A percentile compares a stretch with the other conserved stretches of the same genome.
Conservation (phyloP, 1,140 invertebrate species). For the Bombus picipes region DNA sequence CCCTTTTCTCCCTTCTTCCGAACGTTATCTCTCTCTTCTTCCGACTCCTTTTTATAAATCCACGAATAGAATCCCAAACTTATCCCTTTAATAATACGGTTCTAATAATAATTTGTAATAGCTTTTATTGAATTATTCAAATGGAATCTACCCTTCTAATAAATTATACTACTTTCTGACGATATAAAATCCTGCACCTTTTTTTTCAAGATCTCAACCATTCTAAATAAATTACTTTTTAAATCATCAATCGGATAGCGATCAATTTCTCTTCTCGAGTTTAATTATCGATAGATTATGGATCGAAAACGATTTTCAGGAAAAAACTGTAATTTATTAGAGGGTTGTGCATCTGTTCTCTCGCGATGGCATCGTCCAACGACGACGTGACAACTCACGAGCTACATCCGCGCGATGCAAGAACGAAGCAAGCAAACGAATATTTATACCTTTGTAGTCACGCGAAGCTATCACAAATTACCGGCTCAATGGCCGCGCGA, state of each 20-base stretch:
- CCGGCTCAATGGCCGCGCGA: conserved; percentile 12
- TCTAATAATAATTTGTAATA: background rate
- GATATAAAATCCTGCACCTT: no score
- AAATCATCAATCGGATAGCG: no score
- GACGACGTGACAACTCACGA: no score
- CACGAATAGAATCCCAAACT: background rate
- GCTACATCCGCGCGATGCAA: no score
- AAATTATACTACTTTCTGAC: background rate
- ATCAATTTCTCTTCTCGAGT: background rate
- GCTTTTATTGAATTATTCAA: background rate
- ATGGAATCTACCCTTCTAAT: background rate
- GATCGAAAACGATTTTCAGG: no score
- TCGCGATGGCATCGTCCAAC: background rate
- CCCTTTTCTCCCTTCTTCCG: background rate
- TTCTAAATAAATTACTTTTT: no score
- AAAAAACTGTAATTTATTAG: background rate
- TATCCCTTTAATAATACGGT: no score
- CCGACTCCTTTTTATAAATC: background rate
- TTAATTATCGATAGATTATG: background rate
- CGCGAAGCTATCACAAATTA: conserved; percentile 31
- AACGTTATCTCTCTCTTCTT: background rate
- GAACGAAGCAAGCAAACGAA: conserved; percentile 27
- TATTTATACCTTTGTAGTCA: conserved; percentile 32
- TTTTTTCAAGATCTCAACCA: no score
- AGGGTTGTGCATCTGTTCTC: background rate